phyloP scores from a whole-genome alignment of 1,140 invertebrate genomes.

The Drosophila chauvacae region DNA sequence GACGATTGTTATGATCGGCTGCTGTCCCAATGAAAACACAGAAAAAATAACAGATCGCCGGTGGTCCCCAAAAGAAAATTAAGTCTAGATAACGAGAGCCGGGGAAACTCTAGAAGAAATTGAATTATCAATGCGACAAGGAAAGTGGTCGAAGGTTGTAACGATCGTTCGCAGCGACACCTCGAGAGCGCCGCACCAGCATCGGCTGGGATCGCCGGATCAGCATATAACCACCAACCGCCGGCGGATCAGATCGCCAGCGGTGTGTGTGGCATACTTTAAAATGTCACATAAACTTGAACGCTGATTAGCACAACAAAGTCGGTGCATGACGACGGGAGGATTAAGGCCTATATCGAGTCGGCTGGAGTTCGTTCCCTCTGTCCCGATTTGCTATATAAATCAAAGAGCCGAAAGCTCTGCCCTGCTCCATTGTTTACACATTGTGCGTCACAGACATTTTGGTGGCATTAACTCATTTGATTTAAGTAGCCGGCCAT shows the following conservation, averaged over 20 bases:
- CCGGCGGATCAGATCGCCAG: constrained; percentile 39
- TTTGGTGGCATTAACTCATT: constrained; percentile 79
- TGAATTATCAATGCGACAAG: constrained; percentile 76
- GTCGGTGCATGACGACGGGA: constrained; percentile 63
- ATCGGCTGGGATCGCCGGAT: constrained; percentile 4
- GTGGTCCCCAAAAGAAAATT: constrained; percentile 71
- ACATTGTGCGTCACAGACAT: constrained; percentile 71
- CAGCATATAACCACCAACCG: constrained; percentile 16
- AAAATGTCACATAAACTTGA: constrained; percentile 83
- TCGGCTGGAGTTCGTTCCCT: constrained; percentile 46
- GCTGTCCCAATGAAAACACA: constrained; percentile 17
- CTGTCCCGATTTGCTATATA: constrained; percentile 45
- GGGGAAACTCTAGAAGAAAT: constrained; percentile 59
- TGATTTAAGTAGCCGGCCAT: constrained; percentile 69
- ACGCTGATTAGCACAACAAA: constrained; percentile 83
- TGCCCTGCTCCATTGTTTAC: constrained; percentile 65
- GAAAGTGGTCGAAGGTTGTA: constrained; percentile 61
- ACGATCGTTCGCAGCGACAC: constrained; percentile 69
- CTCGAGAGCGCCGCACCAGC: constrained; percentile 74
- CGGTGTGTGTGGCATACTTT: constrained; percentile 78
- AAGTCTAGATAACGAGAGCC: constrained; percentile 63
- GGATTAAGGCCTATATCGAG: constrained; percentile 59
- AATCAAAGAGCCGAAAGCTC: constrained; percentile 69
- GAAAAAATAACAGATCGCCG: constrained; percentile 51
- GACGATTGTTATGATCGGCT: constrained; percentile 79